Percentiles rank a stretch among this genome's conserved stretches.
phyloP scores from a whole-genome alignment of 2,797 vertebrate genomes.

The Enteromius fasciolatus region DNA sequence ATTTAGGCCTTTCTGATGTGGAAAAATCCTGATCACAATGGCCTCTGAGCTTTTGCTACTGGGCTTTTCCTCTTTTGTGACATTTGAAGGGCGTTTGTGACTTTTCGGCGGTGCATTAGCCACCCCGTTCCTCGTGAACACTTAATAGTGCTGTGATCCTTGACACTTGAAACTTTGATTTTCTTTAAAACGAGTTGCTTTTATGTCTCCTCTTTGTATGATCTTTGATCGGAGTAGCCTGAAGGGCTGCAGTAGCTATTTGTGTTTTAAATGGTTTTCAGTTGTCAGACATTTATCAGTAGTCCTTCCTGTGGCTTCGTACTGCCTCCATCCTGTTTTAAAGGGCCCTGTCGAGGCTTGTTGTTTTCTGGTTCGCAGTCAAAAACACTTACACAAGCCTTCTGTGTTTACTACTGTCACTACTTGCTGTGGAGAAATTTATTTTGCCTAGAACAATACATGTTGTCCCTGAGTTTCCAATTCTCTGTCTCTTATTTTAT shows the following conservation, averaged over 20 bases:
- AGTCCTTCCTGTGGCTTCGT: neutral
- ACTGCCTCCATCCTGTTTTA: slow-evolving; percentile 1
- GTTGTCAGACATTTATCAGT: slow-evolving; percentile 27
- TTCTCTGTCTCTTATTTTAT: neutral
- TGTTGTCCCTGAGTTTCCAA: neutral
- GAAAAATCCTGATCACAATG: slow-evolving; percentile 26
- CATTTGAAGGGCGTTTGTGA: slow-evolving; percentile 15
- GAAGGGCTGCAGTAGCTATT: neutral
- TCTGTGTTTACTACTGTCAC: slow-evolving; percentile 12
- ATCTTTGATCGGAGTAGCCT: neutral
- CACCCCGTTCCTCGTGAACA: neutral
- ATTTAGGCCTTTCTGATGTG: slow-evolving; percentile 17
- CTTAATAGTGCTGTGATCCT: slow-evolving; percentile 5
- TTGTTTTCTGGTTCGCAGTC: slow-evolving; percentile 17
- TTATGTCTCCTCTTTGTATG: neutral
- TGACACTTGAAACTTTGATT: slow-evolving; percentile 14
- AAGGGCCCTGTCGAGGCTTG: slow-evolving; percentile 10
- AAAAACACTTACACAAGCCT: slow-evolving; percentile 14
- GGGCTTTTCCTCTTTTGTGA: slow-evolving; percentile 18
- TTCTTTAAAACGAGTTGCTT: neutral
- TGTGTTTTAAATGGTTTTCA: slow-evolving; percentile 25
- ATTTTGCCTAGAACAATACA: neutral
- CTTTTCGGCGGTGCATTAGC: slow-evolving; percentile 1
- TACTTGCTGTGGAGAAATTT: neutral
- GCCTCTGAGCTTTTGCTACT: neutral